Evolutionary conservation across 2,888 invertebrate genomes (phyloP).

Genomic region (Acleris sparsana): DNA sequence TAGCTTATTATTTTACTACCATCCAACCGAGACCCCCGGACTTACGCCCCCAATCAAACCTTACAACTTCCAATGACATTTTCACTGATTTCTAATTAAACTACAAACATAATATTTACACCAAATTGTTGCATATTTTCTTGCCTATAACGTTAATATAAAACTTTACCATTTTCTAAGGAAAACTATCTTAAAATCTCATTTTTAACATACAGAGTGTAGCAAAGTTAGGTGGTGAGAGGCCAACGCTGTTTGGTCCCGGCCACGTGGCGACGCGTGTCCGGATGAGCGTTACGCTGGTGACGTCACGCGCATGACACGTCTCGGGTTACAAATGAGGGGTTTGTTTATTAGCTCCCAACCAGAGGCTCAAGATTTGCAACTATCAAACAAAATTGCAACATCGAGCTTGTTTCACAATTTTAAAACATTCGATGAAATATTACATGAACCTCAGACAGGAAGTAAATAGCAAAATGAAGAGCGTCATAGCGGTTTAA

Average conservation of each 20-base stretch:
- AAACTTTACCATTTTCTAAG: not conserved
- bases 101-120: not conserved
- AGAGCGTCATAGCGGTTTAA: too few species aligned
- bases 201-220: not conserved
- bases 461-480: too few species aligned
- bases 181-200: not conserved
- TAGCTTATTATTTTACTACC: conserved; percentile 29
- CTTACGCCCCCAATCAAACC: not conserved
- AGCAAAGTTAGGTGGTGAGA: not conserved
- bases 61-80: not conserved
- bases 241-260: not conserved
- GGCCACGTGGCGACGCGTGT: conserved; percentile 29
- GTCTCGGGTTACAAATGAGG: conserved; percentile 26
- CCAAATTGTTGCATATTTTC: not conserved
- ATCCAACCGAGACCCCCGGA: not conserved
- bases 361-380: conserved; percentile 4
- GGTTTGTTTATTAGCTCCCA: conserved; percentile 25
- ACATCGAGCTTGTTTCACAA: not conserved
- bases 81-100: not conserved
- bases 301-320: conserved; percentile 13
- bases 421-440: too few species aligned
- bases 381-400: not conserved
- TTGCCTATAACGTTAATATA: not conserved
- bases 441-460: too few species aligned
- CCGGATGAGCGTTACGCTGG: conserved; percentile 10